Evolutionary conservation across 2,888 invertebrate genomes (phyloP), one percentile per base, ranked within the genome.

Genomic region (Erannis defoliaria): DNA sequence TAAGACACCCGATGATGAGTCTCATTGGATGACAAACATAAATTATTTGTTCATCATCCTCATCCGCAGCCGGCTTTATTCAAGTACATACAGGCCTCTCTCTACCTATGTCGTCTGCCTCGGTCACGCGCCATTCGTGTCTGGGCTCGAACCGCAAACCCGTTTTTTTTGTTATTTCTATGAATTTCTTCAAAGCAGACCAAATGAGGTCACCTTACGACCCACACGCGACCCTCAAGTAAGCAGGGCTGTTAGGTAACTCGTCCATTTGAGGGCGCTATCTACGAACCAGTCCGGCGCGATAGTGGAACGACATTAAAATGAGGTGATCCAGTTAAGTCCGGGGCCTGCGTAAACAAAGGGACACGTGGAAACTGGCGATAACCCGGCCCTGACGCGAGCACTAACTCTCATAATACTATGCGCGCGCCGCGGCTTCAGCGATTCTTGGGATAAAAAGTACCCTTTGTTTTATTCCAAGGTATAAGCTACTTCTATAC

Each of bases 361-460:
- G 50, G 54, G 56, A 62, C 70, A 70, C 70, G 70, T 70, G 70
- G 67, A 67, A 55, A 10, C 21, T 19, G 19, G 14, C 54, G 64
- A 67, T 64, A 66, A 66, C 67, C 67, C 53, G 35, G 56, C 49
- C 33, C 53, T 51, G 54, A 21, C 31, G 19, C 2, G 0, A 10
- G 18, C 21, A 6, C n/a, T 26, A 16, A 45, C 26, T 26, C 14
- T 26, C 9, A 23, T 16, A 26, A 45, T 45, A 45, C 21, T 14
- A 9, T 26, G 16, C 43, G 16, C 26, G 2, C 21, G 26, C 26
- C 43, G 16, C 26, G 16, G 9, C 26, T 2, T 26, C 23, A n/a
- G n/a, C n/a, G n/a, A n/a, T n/a, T n/a, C n/a, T n/a, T n/a, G n/a
- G n/a, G n/a, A n/a, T n/a, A n/a, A n/a, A n/a, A n/a, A n/a, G n/a